Percentiles rank a stretch among this genome's conserved stretches.
These are phyloP conservation scores for Hypotaenidia okinawae DNA, from an alignment of 2,797 vertebrate species.

Conservation along the genomic window DNA sequence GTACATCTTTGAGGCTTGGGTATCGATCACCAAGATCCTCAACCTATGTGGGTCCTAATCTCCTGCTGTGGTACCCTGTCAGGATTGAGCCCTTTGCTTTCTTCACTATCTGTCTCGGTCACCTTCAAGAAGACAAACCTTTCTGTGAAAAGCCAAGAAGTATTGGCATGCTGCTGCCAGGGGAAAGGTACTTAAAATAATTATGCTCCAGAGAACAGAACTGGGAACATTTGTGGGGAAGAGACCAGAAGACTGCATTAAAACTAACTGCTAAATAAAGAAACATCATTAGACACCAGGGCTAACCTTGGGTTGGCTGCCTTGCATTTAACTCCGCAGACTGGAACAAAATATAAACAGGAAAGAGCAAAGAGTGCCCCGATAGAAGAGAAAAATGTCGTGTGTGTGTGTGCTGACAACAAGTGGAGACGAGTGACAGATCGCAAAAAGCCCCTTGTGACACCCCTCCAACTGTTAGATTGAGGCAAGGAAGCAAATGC, in stretches of 20 bases:
- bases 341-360: slow-evolving; percentile 52
- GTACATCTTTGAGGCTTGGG: background rate
- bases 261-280: slow-evolving; percentile 65
- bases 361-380: slow-evolving; percentile 50
- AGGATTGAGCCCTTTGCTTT: background rate
- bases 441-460: accelerated
- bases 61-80: background rate
- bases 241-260: slow-evolving; percentile 45
- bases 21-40: background rate
- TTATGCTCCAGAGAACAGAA: slow-evolving; percentile 48
- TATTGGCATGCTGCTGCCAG: background rate
- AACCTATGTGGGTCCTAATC: background rate
- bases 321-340: slow-evolving; percentile 30
- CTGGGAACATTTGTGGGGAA: slow-evolving; percentile 32
- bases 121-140: background rate
- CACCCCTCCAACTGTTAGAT: background rate
- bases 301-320: slow-evolving; percentile 56
- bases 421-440: background rate
- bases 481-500: background rate
- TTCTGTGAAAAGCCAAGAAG: background rate
- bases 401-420: background rate
- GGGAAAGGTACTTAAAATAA: background rate
- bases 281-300: slow-evolving; percentile 51
- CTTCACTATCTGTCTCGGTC: background rate
- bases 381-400: background rate